phyloP scores from a whole-genome alignment of 2,797 vertebrate species.

The Hydrocynus forskahlii region DNA sequence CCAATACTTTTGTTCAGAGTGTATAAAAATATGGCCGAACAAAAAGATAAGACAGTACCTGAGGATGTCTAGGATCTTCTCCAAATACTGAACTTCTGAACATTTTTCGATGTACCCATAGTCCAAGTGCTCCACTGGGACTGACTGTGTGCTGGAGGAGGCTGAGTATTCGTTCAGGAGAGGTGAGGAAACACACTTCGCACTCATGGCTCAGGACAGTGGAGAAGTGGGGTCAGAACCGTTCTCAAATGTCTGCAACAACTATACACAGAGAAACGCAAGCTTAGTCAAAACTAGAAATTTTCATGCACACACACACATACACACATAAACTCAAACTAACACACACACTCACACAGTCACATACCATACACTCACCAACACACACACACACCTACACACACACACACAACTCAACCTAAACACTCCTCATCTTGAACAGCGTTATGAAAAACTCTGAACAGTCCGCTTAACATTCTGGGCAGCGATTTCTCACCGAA shows the following conservation, averaged over 20 bases:
- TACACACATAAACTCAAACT: not conserved
- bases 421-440: not conserved
- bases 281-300: not conserved
- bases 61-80: conserved; percentile 72
- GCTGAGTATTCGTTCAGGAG: conserved; percentile 42
- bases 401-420: not conserved
- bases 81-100: conserved; percentile 75
- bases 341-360: too few species aligned
- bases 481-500: not conserved
- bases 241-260: not conserved
- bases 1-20: too few species aligned
- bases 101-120: conserved; percentile 78
- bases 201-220: conserved; percentile 60
- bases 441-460: not conserved
- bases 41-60: conserved; percentile 63
- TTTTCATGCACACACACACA: not conserved
- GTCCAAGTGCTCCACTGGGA: conserved; percentile 80
- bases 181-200: conserved; percentile 49
- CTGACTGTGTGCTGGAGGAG: not conserved
- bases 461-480: not conserved
- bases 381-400: not conserved
- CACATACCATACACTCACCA: too few species aligned
- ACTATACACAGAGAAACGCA: not conserved
- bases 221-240: not conserved
- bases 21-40: not conserved